Base-by-base conservation (phyloP, 2,888 invertebrate species). In the Acholoe squamosa region DNA sequence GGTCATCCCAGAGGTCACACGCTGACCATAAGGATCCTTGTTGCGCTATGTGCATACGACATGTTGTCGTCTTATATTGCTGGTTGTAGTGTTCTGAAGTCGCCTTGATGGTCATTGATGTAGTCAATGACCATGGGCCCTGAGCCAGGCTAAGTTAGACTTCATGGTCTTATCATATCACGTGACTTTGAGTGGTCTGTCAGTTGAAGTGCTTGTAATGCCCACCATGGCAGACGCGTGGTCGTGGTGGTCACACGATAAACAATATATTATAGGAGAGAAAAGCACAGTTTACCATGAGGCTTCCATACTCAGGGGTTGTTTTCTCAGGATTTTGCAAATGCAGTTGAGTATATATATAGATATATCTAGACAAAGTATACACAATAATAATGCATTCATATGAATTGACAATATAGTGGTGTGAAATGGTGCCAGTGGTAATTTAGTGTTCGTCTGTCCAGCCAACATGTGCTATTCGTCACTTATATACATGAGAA, bases 231-330 rank as follows among this genome's bases (percentile, higher is more conserved):
- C n/a, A n/a, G 80, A 16, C 25, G 43, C 19, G 12, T 80, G 33
- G 80, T 43, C 80, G 34, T 80, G 80, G 19, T 43, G 34, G 80
- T 80, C 80, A 80, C 80, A 16, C 34, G 80, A 25, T 43, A 43
- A n/a, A 28, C 16, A 16, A 28, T 7, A 14, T 14, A 28, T 25
- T 7, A 76, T 16, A 76, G 14, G 5, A 77, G 3, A 77, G 1
- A 19, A 77, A 77, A 16, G 43, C 22, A 86, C 51, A 86, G 86
- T 80, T 71, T 34, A 80, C 22, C 25, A 86, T 16, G 86, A 56
- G 86, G 86, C 86, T 86, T 86, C 86, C 86, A 86, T 54, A 54
- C 86, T 86, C 86, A 86, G 86, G 86, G 86, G n/a, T 86, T 86
- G 25, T 86, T 86, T 86, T 86, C 86, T 86, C 86, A 86, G 86